Percentiles rank a stretch among this genome's conserved stretches.
Evolutionary conservation across 2,797 vertebrate species (phyloP).

Genomic region (Phrynocephalus vlangalii): DNA sequence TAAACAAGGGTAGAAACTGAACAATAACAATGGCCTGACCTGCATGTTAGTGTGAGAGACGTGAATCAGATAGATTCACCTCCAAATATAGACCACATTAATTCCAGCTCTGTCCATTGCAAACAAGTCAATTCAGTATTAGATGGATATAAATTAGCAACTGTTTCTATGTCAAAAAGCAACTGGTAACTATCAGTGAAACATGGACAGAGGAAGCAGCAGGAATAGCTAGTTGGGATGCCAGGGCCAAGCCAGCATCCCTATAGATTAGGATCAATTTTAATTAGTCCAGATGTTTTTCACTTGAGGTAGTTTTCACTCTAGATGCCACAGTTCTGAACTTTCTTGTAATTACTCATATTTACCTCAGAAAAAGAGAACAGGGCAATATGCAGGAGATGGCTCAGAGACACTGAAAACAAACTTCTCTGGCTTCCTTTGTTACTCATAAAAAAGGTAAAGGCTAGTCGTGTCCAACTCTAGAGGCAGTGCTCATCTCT

Average conservation of each 20-base stretch:
- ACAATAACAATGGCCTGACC: too few relatives aligned
- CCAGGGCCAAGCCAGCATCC: background rate
- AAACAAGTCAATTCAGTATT: background rate
- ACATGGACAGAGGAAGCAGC: background rate
- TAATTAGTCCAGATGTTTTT: background rate
- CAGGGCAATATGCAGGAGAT: background rate
- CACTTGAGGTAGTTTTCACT: background rate
- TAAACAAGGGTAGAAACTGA: background rate
- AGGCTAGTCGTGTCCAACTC: too few relatives aligned
- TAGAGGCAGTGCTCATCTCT: too few relatives aligned
- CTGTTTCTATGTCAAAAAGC: background rate
- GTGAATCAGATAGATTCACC: background rate
- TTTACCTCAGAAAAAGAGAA: background rate
- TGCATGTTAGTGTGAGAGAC: background rate
- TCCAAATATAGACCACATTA: background rate
- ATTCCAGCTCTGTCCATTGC: too few relatives aligned
- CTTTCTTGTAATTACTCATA: background rate
- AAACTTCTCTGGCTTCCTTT: too few relatives aligned
- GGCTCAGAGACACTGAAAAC: background rate
- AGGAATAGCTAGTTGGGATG: background rate
- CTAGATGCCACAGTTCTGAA: background rate
- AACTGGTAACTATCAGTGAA: background rate
- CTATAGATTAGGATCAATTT: background rate
- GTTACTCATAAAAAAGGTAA: background rate
- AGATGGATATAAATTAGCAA: background rate